Base-by-base conservation (phyloP, 2,113 vertebrate species). In the Nothoprocta perdicaria region DNA sequence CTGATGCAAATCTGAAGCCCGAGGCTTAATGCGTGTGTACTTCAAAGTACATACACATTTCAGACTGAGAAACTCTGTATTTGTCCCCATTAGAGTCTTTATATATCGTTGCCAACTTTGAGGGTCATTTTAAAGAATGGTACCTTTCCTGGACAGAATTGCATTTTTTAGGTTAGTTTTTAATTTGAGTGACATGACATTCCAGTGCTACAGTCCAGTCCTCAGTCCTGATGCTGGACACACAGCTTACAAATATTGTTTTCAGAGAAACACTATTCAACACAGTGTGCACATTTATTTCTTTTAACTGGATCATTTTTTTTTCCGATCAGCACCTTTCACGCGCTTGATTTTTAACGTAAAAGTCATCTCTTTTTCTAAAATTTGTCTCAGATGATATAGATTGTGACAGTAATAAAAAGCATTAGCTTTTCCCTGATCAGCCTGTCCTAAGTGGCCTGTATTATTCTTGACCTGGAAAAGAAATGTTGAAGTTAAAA, bases 401-500 rank as follows among this genome's bases (percentile, higher is more conserved):
- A 58, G 52, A 41, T 81, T 46, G 52, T 88, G 58, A 31, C 52
- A 48, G 63, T 40, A 88, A 68, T 71, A 72, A 65, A 83, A 85
- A 75, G 4, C 22, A 29, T 80, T 38, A 27, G 38, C 22, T 67
- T 81, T 92, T 69, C 19, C 23, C 12, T 84, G 61, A 24, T 80
- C 53, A 68, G 61, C 21, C 18, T 91, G 46, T 60, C 66, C 40
- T 71, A 58, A 53, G 21, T 76, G 43, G 45, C 61, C 60, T 88
- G 29, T 1, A 1, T 66, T 91, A 93, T 75, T 80, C 95, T 86
- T 91, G 82, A 76, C 84, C 87, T 89, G 88, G 81, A 94, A 91
- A 93, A 66, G 87, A 92, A 93, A 57, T 71, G 72, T 5, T 61
- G 89, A 91, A 92, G 84, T 92, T 88, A 93, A 95, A 86, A 75